A percentile compares a stretch with the other conserved stretches of the same genome.
Evolutionary conservation across 2,113 vertebrate species (phyloP).

Genomic region (Periophthalmus modestus): DNA sequence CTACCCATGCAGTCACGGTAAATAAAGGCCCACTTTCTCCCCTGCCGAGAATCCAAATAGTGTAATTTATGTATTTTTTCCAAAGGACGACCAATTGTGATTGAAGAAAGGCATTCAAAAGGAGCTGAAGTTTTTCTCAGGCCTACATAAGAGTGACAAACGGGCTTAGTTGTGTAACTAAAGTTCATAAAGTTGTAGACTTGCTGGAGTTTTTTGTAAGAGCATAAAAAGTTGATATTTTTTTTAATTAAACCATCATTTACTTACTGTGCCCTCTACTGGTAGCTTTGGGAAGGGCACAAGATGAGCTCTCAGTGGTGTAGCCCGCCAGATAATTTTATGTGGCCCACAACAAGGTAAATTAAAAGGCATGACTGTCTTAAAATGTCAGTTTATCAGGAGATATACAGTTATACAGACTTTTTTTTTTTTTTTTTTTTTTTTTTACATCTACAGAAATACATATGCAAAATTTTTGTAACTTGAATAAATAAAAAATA

Average conservation of each 20-base stretch:
- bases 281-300: too few relatives aligned
- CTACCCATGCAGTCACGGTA: slow-evolving; percentile 20
- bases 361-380: too few relatives aligned
- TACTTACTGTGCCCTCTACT: background rate
- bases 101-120: slow-evolving; percentile 4
- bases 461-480: too few relatives aligned
- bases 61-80: slow-evolving; percentile 17
- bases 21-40: slow-evolving; percentile 15
- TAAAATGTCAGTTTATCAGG: too few relatives aligned
- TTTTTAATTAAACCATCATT: background rate
- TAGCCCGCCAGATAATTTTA: too few relatives aligned
- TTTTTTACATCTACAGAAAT: too few relatives aligned
- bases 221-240: background rate
- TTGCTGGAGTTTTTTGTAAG: background rate
- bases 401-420: too few relatives aligned
- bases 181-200: background rate
- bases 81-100: background rate
- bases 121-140: background rate
- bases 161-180: background rate
- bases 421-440: too few relatives aligned
- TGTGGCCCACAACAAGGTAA: too few relatives aligned
- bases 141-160: background rate
- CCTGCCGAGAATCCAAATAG: slow-evolving; percentile 10
- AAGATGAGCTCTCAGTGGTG: too few relatives aligned
- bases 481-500: too few relatives aligned